A percentile compares a stretch with the other conserved stretches of the same genome.
Evolutionary conservation across 2,797 vertebrate genomes (phyloP).

Genomic region (Scolopax rusticola): DNA sequence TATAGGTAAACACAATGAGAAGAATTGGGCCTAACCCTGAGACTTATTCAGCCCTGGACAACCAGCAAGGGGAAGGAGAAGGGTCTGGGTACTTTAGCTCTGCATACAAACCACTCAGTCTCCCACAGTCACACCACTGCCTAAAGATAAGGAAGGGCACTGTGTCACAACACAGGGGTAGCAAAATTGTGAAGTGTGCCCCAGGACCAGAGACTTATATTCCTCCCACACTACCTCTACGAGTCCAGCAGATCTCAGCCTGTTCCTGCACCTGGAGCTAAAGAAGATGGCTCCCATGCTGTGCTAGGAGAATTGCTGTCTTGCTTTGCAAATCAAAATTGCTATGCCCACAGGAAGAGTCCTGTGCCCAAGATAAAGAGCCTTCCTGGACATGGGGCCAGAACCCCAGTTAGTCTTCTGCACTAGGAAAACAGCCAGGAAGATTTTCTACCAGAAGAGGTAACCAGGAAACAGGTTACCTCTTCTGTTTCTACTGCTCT

Average conservation of each 20-base stretch:
- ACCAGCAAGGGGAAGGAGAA: background rate
- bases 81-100: background rate
- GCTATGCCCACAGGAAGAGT: background rate
- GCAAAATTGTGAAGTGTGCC: background rate
- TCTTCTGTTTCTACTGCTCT: background rate
- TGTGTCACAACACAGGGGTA: background rate
- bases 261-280: background rate
- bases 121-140: background rate
- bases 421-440: background rate
- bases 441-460: background rate
- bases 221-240: background rate
- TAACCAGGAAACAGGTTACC: background rate
- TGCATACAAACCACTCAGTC: fast-evolving
- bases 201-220: background rate
- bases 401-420: background rate
- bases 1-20: background rate
- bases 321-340: background rate
- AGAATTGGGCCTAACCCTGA: background rate
- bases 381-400: background rate
- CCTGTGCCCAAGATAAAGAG: background rate
- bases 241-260: background rate
- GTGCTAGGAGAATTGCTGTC: background rate
- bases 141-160: background rate
- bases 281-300: background rate
- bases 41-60: background rate